phyloP scores from a whole-genome alignment of 2,113 vertebrate species.

The Oryzias javanicus region DNA sequence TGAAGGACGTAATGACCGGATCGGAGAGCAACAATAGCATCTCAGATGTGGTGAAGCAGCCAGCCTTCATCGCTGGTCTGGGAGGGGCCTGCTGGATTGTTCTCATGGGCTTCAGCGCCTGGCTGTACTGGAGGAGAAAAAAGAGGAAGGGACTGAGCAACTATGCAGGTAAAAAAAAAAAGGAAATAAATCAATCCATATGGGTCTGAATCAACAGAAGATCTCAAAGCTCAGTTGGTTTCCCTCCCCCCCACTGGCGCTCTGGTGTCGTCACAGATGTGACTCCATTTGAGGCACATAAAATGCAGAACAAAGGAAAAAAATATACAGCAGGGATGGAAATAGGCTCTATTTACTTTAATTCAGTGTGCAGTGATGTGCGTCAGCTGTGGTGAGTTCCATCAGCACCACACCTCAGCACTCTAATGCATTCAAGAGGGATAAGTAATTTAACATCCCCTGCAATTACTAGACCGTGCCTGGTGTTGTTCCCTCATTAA shows the following conservation, averaged over 20 bases:
- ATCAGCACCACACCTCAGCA: slow-evolving; percentile 57
- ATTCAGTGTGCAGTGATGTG: slow-evolving; percentile 68
- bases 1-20: slow-evolving; percentile 87
- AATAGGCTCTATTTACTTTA: slow-evolving; percentile 69
- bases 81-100: slow-evolving; percentile 97
- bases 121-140: slow-evolving; percentile 95
- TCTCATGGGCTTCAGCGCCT: slow-evolving; percentile 96
- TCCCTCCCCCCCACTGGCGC: slow-evolving; percentile 22
- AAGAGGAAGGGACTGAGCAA: slow-evolving; percentile 98
- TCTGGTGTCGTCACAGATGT: slow-evolving; percentile 51
- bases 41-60: slow-evolving; percentile 94
- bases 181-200: slow-evolving; percentile 49
- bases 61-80: slow-evolving; percentile 93
- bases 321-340: slow-evolving; percentile 54
- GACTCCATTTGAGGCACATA: slow-evolving; percentile 55
- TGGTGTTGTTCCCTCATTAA: slow-evolving; percentile 72
- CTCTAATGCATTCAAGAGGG: slow-evolving; percentile 61
- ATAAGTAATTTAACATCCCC: slow-evolving; percentile 68
- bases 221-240: slow-evolving; percentile 42
- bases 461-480: slow-evolving; percentile 61
- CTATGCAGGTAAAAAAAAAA: slow-evolving; percentile 83
- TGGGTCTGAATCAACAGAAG: slow-evolving; percentile 43
- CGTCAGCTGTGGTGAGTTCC: slow-evolving; percentile 63
- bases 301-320: slow-evolving; percentile 63
- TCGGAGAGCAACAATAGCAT: slow-evolving; percentile 89